Percentiles rank a stretch among this genome's conserved stretches.
phyloP scores from a whole-genome alignment of 2,888 invertebrate species.

The Drosophila robusta region DNA sequence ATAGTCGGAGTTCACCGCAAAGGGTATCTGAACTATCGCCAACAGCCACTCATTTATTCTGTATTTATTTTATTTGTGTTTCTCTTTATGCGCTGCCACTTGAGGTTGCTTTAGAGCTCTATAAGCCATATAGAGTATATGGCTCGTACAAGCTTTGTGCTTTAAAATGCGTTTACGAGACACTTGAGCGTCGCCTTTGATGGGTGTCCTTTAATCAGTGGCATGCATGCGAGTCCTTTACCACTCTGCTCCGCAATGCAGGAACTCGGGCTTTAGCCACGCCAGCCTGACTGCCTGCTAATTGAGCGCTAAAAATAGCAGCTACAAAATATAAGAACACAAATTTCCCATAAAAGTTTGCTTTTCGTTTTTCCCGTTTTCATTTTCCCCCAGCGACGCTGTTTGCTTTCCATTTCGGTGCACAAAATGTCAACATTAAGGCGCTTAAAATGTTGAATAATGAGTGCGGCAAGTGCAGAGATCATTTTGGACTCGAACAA shows the following conservation, averaged over 20 bases:
- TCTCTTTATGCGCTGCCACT: slow-evolving; percentile 25
- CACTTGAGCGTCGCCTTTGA: slow-evolving; percentile 51
- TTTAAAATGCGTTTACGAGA: slow-evolving; percentile 55
- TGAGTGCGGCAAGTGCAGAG: slow-evolving; percentile 3
- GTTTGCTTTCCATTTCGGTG: slow-evolving; percentile 26
- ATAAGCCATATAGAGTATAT: slow-evolving; percentile 36
- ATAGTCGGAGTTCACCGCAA: background rate
- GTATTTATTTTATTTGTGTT: background rate
- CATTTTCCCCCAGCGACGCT: slow-evolving; percentile 1
- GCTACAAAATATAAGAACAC: slow-evolving; percentile 9
- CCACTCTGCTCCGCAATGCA: background rate
- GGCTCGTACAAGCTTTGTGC: slow-evolving; percentile 45
- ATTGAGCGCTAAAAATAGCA: slow-evolving; percentile 60
- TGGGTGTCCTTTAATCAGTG: slow-evolving; percentile 45
- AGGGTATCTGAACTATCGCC: slow-evolving; percentile 6
- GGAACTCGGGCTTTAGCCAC: slow-evolving; percentile 3
- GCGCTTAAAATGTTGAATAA: slow-evolving; percentile 4
- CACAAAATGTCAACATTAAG: slow-evolving; percentile 15
- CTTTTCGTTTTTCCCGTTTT: slow-evolving; percentile 2
- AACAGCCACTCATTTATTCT: background rate
- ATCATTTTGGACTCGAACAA: background rate
- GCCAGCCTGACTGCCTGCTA: slow-evolving; percentile 30
- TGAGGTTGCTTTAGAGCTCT: slow-evolving; percentile 40
- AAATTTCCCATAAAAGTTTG: slow-evolving; percentile 9
- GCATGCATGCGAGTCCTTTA: slow-evolving; percentile 20